Base-by-base conservation (phyloP, 2,113 vertebrate genomes). In the Isurus oxyrinchus region DNA sequence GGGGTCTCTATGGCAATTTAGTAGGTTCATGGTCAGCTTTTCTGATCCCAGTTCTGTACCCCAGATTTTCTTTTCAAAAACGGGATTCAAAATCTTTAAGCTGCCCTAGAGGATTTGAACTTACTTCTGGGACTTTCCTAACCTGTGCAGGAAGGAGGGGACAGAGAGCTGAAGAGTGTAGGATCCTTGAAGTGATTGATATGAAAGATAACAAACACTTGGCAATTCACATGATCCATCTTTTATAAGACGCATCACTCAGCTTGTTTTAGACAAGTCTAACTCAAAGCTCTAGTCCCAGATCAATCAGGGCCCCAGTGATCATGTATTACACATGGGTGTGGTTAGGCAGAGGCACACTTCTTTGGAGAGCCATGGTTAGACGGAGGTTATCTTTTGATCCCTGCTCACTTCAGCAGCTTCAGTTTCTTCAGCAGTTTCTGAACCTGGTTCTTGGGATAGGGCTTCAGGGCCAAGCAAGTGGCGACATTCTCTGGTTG, bases 401-500 rank as follows among this genome's bases (percentile, higher is more conserved):
- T 40, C 79, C 14, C 79, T 5, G 19, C 4, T 99, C 97, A 99
- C 96, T 98, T 99, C 96, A 99, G 98, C 95, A 99, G 97, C 79
- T 98, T 99, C 96, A 99, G 98, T 95, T 98, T 98, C 97, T 98
- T 98, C 96, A 99, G 96, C 96, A 98, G 97, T 0, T 97, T 98
- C 79, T 98, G 98, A 5, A 99, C 98, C 5, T 98, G 97, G n/a
- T 99, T 98, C 97, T 98, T 99, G 0, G 98, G 98, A 97, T 98
- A 99, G 0, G 99, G 99, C 96, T 98, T 98, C 81, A 99, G 97
- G 0, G 99, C 99, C 96, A 99, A 95, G 95, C 99, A 99, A 0
- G 98, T 99, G 96, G 98, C 97, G 0, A 98, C 96, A 96, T 99
- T 98, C 97, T 99, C 99, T 0, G 99, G 99, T 96, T 99, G 98